phyloP scores from a whole-genome alignment of 2,888 invertebrate genomes.

The Lepas anatifera region DNA sequence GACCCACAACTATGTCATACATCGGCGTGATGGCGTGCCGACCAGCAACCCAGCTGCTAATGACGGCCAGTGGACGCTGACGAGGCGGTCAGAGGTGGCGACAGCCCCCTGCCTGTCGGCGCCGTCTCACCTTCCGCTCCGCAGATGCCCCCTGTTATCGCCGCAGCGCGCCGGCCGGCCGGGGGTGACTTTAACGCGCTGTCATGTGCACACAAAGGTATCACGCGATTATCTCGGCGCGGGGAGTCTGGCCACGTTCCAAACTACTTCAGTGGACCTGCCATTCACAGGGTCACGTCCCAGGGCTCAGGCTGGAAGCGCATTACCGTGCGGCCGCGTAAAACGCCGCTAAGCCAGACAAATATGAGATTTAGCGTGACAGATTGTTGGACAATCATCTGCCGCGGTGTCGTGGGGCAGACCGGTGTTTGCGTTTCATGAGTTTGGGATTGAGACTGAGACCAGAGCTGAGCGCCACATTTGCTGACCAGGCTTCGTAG shows the following conservation, averaged over 20 bases:
- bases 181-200: not conserved
- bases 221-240: not conserved
- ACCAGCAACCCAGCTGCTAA: no score
- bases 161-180: not conserved
- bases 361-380: not conserved
- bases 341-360: slow-evolving; percentile 5
- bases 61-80: no score
- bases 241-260: not conserved
- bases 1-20: no score
- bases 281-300: not conserved
- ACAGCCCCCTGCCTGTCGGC: not conserved
- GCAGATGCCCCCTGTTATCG: not conserved
- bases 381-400: not conserved
- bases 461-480: no score
- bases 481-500: no score
- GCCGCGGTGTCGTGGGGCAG: no score
- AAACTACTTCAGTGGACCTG: not conserved
- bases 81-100: not conserved
- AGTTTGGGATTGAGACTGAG: no score
- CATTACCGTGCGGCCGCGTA: not conserved
- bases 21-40: no score
- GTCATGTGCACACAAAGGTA: not conserved
- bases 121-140: not conserved
- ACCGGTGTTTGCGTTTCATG: no score
- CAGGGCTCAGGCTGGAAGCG: no score